Evolutionary conservation across 1,140 invertebrate genomes (phyloP), one percentile per base, ranked within the genome.

Genomic region (Sinella curviseta): DNA sequence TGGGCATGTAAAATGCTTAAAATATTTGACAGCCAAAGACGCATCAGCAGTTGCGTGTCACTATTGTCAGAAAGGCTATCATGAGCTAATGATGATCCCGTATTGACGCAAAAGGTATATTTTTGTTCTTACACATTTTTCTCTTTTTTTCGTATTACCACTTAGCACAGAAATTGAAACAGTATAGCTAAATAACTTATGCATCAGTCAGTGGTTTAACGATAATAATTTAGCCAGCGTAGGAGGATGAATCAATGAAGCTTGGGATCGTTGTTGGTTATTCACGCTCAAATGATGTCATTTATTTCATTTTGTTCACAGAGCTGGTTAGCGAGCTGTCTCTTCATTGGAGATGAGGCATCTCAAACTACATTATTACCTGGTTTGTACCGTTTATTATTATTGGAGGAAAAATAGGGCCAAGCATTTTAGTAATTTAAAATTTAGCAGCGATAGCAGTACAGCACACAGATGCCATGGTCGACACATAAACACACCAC

Each of bases 311-410:
- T 60, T 60, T 60, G 24, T 14, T n/a, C 57, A 60, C 57, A 60
- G 24, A 26, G 57, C 14, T 60, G 57, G 57, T 16, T n/a, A n/a
- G 57, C 14, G 24, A 60, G 24, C 24, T 60, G 57, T 60, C 57
- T 60, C 12, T 12, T 48, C 8, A 26, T 48, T 17, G 57, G 24
- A 60, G 14, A n/a, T 16, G 14, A 60, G 57, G 39, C 39, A 70
- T 70, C 31, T 30, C 12, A 70, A 4, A 31, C 2, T 31, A 31
- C n/a, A 70, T 70, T 70, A 70, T 70, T 70, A 70, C 65, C 65
- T 33, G 65, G 65, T 70, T 70, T 70, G 12, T 70, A 70, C 65
- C 65, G 65, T 70, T 70, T 33, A 60, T 17, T 60, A 26, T 60
- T 26, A 48, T 48, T 48, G 39, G 20, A 48, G 57, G 24, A 31